Percentiles rank a stretch among this genome's conserved stretches.
These are phyloP conservation scores for Luperina nickerlii DNA, from an alignment of 2,888 invertebrate species.

Conservation along the genomic window DNA sequence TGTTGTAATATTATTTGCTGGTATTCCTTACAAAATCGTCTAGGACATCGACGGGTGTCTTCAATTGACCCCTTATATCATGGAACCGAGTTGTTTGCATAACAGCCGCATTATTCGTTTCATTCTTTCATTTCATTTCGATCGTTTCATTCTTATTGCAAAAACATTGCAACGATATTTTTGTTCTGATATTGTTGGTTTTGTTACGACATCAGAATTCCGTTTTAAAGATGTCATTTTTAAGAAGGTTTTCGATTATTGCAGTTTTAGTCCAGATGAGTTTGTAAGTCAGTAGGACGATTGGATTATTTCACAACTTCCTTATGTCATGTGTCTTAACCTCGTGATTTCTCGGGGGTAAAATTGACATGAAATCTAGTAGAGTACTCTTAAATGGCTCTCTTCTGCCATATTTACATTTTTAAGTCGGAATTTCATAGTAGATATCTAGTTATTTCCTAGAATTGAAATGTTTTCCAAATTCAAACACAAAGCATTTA, in stretches of 20 bases:
- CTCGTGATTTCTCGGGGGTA: neutral
- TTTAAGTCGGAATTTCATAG: neutral
- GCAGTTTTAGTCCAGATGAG: constrained; percentile 34
- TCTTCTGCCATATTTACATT: neutral
- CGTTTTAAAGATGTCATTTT: constrained; percentile 43
- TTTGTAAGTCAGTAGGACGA: constrained; percentile 36
- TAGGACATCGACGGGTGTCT: constrained; percentile 9
- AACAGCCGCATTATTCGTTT: constrained; percentile 40
- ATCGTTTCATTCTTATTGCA: no score
- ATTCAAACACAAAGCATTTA: neutral
- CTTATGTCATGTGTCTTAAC: neutral
- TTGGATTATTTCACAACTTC: constrained; percentile 14
- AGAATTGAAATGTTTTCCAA: neutral
- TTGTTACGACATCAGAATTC: constrained; percentile 54
- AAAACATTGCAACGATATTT: constrained; percentile 45
- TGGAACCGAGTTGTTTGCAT: constrained; percentile 47
- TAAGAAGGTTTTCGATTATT: constrained; percentile 34
- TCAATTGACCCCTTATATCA: constrained; percentile 55
- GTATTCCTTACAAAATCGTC: constrained; percentile 32
- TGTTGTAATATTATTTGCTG: constrained; percentile 38
- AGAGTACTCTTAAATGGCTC: neutral
- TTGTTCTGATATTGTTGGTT: constrained; percentile 34
- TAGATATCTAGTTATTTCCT: neutral
- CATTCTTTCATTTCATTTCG: no score
- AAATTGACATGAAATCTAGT: neutral